Conservation (phyloP, 2,113 vertebrate species). For the Nesoenas mayeri region DNA sequence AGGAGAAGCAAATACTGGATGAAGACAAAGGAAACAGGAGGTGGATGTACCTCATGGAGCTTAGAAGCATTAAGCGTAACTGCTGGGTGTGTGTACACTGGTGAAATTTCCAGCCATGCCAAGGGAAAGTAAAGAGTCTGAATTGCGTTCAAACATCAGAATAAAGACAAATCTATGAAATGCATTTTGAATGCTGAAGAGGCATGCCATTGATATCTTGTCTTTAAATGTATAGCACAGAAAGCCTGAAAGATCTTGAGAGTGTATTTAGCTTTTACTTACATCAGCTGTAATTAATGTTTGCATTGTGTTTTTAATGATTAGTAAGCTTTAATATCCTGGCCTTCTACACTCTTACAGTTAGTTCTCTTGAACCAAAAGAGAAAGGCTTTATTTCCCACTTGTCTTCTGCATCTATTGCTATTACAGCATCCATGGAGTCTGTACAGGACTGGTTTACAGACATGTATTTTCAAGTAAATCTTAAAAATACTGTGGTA, state of each 20-base stretch:
- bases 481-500: slow-evolving; percentile 37
- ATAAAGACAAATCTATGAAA: slow-evolving; percentile 40
- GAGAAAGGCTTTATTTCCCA: slow-evolving; percentile 45
- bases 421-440: slow-evolving; percentile 52
- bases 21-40: slow-evolving; percentile 26
- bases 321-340: slow-evolving; percentile 63
- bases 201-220: slow-evolving; percentile 54
- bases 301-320: slow-evolving; percentile 53
- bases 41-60: neutral
- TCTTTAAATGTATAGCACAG: slow-evolving; percentile 60
- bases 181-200: slow-evolving; percentile 44
- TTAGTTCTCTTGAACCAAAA: slow-evolving; percentile 60
- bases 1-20: slow-evolving; percentile 32
- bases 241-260: slow-evolving; percentile 49
- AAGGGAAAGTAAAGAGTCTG: slow-evolving; percentile 57
- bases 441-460: slow-evolving; percentile 35
- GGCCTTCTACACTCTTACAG: slow-evolving; percentile 58
- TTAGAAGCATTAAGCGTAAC: slow-evolving; percentile 15
- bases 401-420: slow-evolving; percentile 60
- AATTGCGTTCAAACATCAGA: slow-evolving; percentile 54
- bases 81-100: slow-evolving; percentile 36
- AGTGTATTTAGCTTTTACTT: slow-evolving; percentile 66
- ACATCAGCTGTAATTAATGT: slow-evolving; percentile 45
- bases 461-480: slow-evolving; percentile 57
- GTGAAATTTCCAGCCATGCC: slow-evolving; percentile 26